Evolutionary conservation across 2,797 vertebrate genomes (phyloP).

Genomic region (Trachurus trachurus): DNA sequence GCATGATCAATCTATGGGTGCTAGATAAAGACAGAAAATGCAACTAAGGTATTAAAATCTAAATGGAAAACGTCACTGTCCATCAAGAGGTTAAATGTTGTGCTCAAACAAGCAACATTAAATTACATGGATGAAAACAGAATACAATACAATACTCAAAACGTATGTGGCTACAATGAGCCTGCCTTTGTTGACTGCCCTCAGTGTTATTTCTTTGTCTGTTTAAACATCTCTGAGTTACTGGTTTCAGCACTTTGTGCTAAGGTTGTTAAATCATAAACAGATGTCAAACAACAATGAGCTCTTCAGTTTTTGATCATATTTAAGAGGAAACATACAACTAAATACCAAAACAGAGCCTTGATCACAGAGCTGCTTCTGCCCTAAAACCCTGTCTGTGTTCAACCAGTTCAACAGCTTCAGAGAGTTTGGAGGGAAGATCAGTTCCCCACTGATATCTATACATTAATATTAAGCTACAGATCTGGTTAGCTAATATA

Average conservation of each 20-base stretch:
- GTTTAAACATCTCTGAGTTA: constrained; percentile 7
- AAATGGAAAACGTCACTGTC: neutral
- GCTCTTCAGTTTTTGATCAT: constrained; percentile 19
- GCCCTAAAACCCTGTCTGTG: neutral
- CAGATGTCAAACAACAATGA: constrained; percentile 47
- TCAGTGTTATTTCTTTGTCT: constrained; percentile 4
- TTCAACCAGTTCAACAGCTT: too few relatives aligned
- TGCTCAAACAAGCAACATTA: neutral
- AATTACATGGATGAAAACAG: constrained; percentile 5
- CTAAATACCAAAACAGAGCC: neutral
- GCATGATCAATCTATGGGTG: neutral
- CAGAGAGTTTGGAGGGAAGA: neutral
- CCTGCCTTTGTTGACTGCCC: constrained; percentile 10
- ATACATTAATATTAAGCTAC: neutral
- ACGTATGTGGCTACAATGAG: neutral
- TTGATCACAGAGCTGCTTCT: neutral
- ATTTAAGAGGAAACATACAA: constrained; percentile 15
- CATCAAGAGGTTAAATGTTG: neutral
- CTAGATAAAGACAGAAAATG: neutral
- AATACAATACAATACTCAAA: neutral
- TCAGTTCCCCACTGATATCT: neutral
- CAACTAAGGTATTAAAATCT: neutral
- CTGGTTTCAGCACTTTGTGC: constrained; percentile 6
- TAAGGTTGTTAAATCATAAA: constrained; percentile 33
- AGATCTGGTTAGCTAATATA: neutral